Base-by-base conservation (phyloP, 2,888 invertebrate genomes). In the Cephonodes hylas region DNA sequence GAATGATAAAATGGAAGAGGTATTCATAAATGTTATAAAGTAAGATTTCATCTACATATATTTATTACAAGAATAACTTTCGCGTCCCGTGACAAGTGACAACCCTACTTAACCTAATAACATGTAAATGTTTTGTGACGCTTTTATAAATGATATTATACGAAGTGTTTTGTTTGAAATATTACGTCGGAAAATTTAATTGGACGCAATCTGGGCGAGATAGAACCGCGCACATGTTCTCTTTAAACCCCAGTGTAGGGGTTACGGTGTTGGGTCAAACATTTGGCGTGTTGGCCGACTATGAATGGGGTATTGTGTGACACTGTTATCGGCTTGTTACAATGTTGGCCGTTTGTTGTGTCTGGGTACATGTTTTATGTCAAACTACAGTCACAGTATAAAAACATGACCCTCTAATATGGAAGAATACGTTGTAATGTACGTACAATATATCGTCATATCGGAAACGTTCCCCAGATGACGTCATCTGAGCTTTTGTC, bases 111-210 rank as follows among this genome's bases (percentile, higher is more conserved):
- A 31, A 27, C 25, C 59, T 65, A 67, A 74, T 77, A 72, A 81
- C 75, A 80, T 85, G 81, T 82, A 84, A 86, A 87, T 84, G 79
- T 79, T 81, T 81, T 80, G 84, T 85, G 87, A 88, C 89, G 86
- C 86, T 82, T 86, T 86, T 87, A 88, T 85, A 89, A 91, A 91
- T 88, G 88, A 89, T 90, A 85, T 86, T 87, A 86, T 88, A 85
- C 83, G 77, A 75, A 74, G 72, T 79, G 84, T 87, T 86, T 86
- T 86, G 88, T 88, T 79, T 90, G 88, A 91, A 89, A 88, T 89
- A 91, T 89, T 87, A 85, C 84, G 74, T 79, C 80, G 81, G 76
- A 77, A 88, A 90, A 90, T 91, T 90, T 86, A 92, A 92, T 90
- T 79, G 84, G 82, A 84, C 84, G 81, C 88, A 89, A 90, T 91